Evolutionary conservation across 2,797 vertebrate genomes (phyloP).

Genomic region (Neomorphus geoffroyi): DNA sequence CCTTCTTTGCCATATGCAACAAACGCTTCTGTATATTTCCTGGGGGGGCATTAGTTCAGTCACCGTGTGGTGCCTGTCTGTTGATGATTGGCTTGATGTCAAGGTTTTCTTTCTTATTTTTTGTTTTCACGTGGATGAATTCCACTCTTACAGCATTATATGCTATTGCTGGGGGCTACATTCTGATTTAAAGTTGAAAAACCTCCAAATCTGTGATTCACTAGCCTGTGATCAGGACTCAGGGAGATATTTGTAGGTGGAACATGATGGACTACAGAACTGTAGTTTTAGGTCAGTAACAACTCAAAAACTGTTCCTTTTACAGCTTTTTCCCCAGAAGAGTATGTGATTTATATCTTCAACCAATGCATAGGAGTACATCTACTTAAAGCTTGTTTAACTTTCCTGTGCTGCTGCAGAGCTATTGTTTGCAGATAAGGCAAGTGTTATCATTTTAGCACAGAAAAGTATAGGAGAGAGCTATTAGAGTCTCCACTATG

Average conservation of each 20-base stretch:
- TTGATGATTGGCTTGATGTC: background rate
- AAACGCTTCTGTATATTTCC: background rate
- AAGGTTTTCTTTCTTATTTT: background rate
- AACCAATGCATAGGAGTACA: background rate
- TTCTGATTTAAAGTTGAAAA: background rate
- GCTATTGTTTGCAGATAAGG: slow-evolving; percentile 40
- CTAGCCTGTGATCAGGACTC: background rate
- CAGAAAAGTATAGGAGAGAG: background rate
- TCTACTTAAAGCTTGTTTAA: slow-evolving; percentile 21
- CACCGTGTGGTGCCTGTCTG: background rate
- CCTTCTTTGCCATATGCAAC: background rate
- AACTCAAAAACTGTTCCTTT: background rate
- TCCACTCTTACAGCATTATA: background rate
- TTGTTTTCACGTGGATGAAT: background rate
- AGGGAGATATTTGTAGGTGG: background rate
- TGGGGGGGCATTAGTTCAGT: background rate
- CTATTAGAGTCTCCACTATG: background rate
- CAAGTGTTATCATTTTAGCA: background rate
- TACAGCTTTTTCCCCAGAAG: background rate
- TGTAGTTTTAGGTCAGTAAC: background rate
- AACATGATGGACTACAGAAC: background rate
- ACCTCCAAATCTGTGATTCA: background rate
- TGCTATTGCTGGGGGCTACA: background rate
- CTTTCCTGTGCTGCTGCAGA: slow-evolving; percentile 6
- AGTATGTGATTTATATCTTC: background rate